phyloP scores from a whole-genome alignment of 2,797 vertebrate genomes.

The Limosa lapponica region DNA sequence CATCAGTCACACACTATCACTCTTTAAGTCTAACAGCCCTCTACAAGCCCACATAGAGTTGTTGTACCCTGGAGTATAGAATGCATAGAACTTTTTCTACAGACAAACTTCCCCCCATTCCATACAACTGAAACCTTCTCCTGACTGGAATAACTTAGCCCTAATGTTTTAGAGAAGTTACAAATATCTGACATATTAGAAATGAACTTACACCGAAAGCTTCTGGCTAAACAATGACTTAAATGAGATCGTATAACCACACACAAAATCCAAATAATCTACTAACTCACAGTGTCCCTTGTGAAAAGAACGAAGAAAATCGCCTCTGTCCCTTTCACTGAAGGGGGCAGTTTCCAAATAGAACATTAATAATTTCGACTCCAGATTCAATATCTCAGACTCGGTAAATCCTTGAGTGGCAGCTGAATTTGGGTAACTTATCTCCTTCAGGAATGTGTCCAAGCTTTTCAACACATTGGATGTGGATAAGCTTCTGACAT shows the following conservation, averaged over 20 bases:
- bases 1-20: neutral
- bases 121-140: neutral
- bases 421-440: neutral
- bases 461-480: neutral
- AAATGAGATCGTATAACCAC: neutral
- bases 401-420: neutral
- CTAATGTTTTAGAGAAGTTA: neutral
- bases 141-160: neutral
- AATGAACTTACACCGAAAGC: neutral
- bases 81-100: neutral
- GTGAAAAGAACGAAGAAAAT: neutral
- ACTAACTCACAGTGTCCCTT: fast-evolving
- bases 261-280: neutral
- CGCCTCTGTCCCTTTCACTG: neutral
- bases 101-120: neutral
- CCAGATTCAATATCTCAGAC: neutral
- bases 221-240: neutral
- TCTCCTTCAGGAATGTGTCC: neutral
- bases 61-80: neutral
- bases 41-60: neutral
- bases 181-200: neutral
- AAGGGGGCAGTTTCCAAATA: neutral
- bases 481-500: neutral
- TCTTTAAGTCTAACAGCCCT: neutral
- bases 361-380: neutral